Evolutionary conservation across 2,797 vertebrate species (phyloP).

Genomic region (Sebastolobus altivelis): DNA sequence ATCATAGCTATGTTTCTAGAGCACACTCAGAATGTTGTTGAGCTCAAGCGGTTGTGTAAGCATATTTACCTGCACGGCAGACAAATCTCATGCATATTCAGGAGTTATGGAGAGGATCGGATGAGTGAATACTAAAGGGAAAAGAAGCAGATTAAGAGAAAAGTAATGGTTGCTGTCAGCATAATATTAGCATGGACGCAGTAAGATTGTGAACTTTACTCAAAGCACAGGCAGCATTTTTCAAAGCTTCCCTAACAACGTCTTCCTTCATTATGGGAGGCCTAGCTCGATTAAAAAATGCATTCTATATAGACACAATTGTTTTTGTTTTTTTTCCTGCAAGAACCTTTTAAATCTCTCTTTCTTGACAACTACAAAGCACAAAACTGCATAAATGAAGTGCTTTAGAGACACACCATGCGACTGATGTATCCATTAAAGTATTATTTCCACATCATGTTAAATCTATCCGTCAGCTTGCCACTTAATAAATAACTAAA

Average conservation of each 20-base stretch:
- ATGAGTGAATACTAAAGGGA: constrained; percentile 1
- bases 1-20: constrained; percentile 13
- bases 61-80: constrained; percentile 53
- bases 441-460: constrained; percentile 61
- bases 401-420: constrained; percentile 50
- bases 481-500: constrained; percentile 52
- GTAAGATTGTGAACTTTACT: constrained; percentile 12
- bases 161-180: constrained; percentile 16
- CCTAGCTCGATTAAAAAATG: constrained; percentile 53
- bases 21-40: constrained; percentile 4
- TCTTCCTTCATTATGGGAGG: constrained; percentile 23
- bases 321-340: constrained; percentile 29
- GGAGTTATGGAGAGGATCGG: constrained; percentile 17
- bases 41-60: constrained; percentile 39
- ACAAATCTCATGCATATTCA: constrained; percentile 73
- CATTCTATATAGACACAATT: constrained; percentile 20
- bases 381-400: constrained; percentile 57
- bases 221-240: constrained; percentile 38
- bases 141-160: constrained; percentile 21
- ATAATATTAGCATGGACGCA: constrained; percentile 22
- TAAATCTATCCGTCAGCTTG: constrained; percentile 54
- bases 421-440: constrained; percentile 50
- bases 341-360: constrained; percentile 49
- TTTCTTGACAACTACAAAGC: constrained; percentile 60
- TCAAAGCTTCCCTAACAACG: constrained; percentile 51